Evolutionary conservation across 2,797 vertebrate species (phyloP), one percentile per base, ranked within the genome.

Genomic region (Myiothlypis chrysogaster): DNA sequence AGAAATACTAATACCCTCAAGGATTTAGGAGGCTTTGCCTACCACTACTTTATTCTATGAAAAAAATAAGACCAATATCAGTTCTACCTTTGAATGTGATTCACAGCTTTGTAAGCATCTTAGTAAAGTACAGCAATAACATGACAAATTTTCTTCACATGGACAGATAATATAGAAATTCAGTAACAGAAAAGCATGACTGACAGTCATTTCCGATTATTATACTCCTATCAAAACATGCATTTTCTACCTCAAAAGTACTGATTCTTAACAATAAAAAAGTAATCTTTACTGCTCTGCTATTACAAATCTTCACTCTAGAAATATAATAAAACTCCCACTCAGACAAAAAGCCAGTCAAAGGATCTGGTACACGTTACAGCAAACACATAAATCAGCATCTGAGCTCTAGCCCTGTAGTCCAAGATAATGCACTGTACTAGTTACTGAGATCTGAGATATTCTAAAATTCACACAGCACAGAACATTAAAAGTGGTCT

Each of bases 401-500:
- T 20, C 20, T 2, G 2, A 92, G 24, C 13, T 59, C 39, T 16
- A 64, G 46, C 22, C 39, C 47, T 85, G 1, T 30, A 80, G 30
- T 55, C 44, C 68, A 91, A 91, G 50, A 53, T 80, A 92, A 69
- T 4, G 20, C 39, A 78, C 20, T 28, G 49, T 17, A 50, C 49
- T 50, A 72, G 17, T 65, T 87, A 92, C 32, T 70, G 37, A 87
- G 50, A 90, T 83, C 18, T 89, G 44, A 93, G 32, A 59, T 50
- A 90, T 6, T 92, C 57, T 78, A 75, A 84, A 95, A 96, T 65
- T 94, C 70, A 92, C 27, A 89, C 22, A 93, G 83, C 53, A 92
- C 44, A 55, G 23, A 65, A 92, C 64, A 86, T 70, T 68, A 69
- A 57, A 91, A 88, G 64, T 8, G 18, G 43, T 69, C 55, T 78